A percentile compares a stretch with the other conserved stretches of the same genome.
Evolutionary conservation across 2,797 vertebrate species (phyloP).

Genomic region (Borostomias antarcticus): DNA sequence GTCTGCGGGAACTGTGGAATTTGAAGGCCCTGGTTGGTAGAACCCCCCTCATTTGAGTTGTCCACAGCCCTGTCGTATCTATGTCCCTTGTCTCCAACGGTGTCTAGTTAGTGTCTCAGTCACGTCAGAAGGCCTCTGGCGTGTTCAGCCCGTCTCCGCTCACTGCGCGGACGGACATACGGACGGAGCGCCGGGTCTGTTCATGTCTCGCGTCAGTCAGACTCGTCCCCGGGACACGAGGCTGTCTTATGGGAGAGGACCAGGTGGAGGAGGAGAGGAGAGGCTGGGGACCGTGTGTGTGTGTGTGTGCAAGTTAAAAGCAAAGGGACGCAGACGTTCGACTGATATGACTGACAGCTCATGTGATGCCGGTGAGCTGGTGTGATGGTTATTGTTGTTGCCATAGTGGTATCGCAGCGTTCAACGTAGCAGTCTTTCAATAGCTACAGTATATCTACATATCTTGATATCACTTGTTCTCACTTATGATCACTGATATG

Average conservation of each 20-base stretch:
- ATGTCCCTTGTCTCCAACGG: neutral
- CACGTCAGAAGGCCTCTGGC: neutral
- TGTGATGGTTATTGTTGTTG: neutral
- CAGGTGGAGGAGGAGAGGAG: constrained; percentile 5
- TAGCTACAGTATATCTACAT: neutral
- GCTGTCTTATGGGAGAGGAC: neutral
- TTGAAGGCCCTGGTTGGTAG: too few species aligned
- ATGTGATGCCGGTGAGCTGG: neutral
- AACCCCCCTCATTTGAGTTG: neutral
- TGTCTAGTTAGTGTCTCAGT: neutral
- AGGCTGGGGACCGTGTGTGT: neutral
- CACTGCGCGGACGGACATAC: neutral
- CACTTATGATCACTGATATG: too few species aligned
- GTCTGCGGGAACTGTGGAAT: too few species aligned
- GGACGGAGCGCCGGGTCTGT: constrained; percentile 6
- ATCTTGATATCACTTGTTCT: too few species aligned
- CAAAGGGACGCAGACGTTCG: neutral
- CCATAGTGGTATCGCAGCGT: neutral
- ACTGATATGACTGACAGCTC: neutral
- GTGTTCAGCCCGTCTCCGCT: neutral
- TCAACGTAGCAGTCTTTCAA: neutral
- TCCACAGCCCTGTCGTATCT: neutral
- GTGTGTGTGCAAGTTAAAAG: neutral
- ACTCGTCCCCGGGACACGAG: neutral
- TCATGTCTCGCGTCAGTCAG: constrained; percentile 7